Percentiles rank a stretch among this genome's conserved stretches.
phyloP scores from a whole-genome alignment of 2,888 invertebrate genomes.

The Drosophila kanekoi region DNA sequence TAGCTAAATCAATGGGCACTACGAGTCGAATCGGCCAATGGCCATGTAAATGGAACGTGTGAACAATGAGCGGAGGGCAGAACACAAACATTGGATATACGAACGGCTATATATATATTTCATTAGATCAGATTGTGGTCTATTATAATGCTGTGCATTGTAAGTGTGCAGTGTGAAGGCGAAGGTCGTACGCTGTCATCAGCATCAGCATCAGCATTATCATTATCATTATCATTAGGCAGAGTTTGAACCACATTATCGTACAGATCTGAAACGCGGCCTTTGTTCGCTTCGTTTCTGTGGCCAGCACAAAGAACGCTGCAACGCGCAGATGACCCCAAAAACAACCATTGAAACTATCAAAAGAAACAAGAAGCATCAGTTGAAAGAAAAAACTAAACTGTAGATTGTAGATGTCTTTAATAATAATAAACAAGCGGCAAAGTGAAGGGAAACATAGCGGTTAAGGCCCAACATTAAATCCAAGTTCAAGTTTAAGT shows the following conservation, averaged over 20 bases:
- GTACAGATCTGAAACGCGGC: conserved; percentile 16
- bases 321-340: conserved; percentile 53
- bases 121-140: conserved; percentile 33
- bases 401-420: conserved; percentile 23
- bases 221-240: conserved; percentile 54
- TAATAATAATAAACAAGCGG: conserved; percentile 28
- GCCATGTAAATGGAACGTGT: conserved; percentile 78
- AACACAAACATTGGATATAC: conserved; percentile 39
- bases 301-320: conserved; percentile 48
- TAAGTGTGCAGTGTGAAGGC: conserved; percentile 73
- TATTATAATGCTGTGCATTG: conserved; percentile 52
- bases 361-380: conserved; percentile 11
- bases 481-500: conserved; percentile 75
- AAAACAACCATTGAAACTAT: conserved; percentile 40
- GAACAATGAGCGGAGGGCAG: conserved; percentile 56
- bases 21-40: conserved; percentile 55
- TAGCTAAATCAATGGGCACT: conserved; percentile 25
- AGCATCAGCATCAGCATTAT: conserved; percentile 42
- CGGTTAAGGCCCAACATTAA: conserved; percentile 57
- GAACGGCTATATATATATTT: conserved; percentile 40
- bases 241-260: conserved; percentile 59
- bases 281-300: conserved; percentile 45
- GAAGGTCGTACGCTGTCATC: conserved; percentile 60
- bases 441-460: conserved; percentile 58
- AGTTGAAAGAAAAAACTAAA: conserved; percentile 11